These are phyloP conservation scores for Chascanopsetta lugubris DNA, from an alignment of 2,113 vertebrate genomes.

Conservation along the genomic window DNA sequence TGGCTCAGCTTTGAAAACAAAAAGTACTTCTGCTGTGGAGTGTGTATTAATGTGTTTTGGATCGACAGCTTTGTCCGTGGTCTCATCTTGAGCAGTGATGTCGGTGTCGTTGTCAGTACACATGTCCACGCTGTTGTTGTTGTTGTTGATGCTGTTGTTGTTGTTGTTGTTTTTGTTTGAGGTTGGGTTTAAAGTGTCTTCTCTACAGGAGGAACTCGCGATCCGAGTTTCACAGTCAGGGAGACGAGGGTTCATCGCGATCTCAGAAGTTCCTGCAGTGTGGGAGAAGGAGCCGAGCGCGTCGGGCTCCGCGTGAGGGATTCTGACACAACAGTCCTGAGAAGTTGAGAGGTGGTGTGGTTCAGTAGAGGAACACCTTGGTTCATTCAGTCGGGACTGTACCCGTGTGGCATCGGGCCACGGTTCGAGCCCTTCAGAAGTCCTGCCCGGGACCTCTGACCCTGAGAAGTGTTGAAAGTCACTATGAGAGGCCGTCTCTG, in stretches of 20 bases:
- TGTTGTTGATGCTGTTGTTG: slow-evolving; percentile 27
- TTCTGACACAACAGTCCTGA: slow-evolving; percentile 44
- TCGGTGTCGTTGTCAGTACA: slow-evolving; percentile 29
- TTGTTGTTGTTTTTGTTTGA: slow-evolving; percentile 43
- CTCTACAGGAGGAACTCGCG: slow-evolving; percentile 26
- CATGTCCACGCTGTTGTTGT: slow-evolving; percentile 38
- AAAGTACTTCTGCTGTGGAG: slow-evolving; percentile 65
- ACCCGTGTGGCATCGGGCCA: slow-evolving; percentile 33
- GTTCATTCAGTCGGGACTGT: slow-evolving; percentile 38
- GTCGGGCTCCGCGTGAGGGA: slow-evolving; percentile 29
- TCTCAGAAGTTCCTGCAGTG: slow-evolving; percentile 38
- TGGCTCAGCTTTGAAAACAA: slow-evolving; percentile 57
- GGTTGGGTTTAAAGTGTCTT: slow-evolving; percentile 35
- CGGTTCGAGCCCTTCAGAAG: slow-evolving; percentile 41
- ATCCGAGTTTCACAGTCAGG: slow-evolving; percentile 27
- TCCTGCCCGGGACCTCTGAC: slow-evolving; percentile 32
- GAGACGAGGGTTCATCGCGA: slow-evolving; percentile 21
- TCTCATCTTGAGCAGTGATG: slow-evolving; percentile 32
- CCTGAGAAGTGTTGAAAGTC: slow-evolving; percentile 45
- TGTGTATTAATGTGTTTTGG: slow-evolving; percentile 43
- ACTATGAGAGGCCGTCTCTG: slow-evolving; percentile 22
- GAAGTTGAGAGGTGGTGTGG: slow-evolving; percentile 45
- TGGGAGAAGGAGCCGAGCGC: slow-evolving; percentile 28
- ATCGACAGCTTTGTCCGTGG: slow-evolving; percentile 30
- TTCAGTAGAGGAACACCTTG: slow-evolving; percentile 38